Percentiles rank a stretch among this genome's conserved stretches.
phyloP scores from a whole-genome alignment of 2,113 vertebrate genomes.

The Nipponia nippon region DNA sequence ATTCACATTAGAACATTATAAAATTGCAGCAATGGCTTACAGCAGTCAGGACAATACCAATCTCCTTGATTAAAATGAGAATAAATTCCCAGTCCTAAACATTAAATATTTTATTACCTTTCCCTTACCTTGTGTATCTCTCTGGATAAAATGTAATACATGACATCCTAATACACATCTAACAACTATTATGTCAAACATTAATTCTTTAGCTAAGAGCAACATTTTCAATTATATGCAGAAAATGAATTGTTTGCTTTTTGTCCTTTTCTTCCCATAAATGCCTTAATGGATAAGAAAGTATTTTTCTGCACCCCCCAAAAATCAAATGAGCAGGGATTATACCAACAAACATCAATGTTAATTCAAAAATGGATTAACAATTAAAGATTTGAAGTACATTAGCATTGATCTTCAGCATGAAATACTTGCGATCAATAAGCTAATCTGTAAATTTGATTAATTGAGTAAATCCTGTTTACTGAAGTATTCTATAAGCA shows the following conservation, averaged over 20 bases:
- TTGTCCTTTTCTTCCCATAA: neutral
- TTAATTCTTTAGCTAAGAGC: neutral
- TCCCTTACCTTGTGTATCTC: neutral
- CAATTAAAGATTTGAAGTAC: conserved; percentile 76
- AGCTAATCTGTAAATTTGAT: conserved; percentile 90
- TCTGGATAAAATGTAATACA: neutral
- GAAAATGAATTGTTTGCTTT: neutral
- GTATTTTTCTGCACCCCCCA: neutral
- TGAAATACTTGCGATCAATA: conserved; percentile 82
- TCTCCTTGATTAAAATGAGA: neutral
- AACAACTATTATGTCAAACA: neutral
- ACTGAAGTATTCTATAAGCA: conserved; percentile 73
- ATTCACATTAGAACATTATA: neutral
- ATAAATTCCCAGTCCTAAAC: neutral
- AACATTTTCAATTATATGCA: neutral
- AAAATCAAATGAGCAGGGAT: conserved; percentile 63
- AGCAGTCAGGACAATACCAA: neutral
- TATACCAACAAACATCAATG: conserved; percentile 68
- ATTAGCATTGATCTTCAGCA: conserved; percentile 88
- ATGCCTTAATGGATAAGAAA: conserved; percentile 21
- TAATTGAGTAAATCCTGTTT: conserved; percentile 90
- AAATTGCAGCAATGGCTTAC: neutral
- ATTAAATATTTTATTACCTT: neutral
- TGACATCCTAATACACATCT: neutral
- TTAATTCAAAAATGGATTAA: conserved; percentile 87